These are phyloP conservation scores for Hybos culiciformis DNA, from an alignment of 2,888 invertebrate genomes.

Conservation along the genomic window DNA sequence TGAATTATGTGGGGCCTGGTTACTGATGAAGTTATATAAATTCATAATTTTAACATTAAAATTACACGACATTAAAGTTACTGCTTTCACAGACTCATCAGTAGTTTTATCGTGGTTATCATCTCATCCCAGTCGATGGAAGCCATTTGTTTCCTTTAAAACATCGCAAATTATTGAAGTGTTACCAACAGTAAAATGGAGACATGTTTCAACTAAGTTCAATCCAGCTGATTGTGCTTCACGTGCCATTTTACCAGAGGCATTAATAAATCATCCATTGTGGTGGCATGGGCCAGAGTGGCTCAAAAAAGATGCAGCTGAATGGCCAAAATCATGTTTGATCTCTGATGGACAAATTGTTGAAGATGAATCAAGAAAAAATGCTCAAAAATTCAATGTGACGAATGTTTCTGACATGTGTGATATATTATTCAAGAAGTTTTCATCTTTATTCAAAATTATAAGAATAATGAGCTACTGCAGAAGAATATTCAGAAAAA, in stretches of 20 bases:
- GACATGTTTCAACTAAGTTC: neutral
- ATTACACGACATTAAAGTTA: neutral
- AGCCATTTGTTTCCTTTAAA: neutral
- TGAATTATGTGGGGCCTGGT: neutral
- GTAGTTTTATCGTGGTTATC: neutral
- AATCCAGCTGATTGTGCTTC: neutral
- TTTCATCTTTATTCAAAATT: neutral
- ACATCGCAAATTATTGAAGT: neutral
- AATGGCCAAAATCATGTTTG: neutral
- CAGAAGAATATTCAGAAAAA: no score
- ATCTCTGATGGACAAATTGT: neutral
- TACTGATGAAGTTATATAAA: neutral
- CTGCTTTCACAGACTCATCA: neutral
- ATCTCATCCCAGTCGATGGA: neutral
- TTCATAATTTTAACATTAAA: neutral
- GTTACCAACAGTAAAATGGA: neutral
- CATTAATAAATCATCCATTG: neutral
- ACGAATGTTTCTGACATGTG: neutral
- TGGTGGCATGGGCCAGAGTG: neutral
- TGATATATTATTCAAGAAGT: neutral
- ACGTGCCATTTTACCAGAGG: neutral
- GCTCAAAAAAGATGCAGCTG: neutral
- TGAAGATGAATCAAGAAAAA: neutral
- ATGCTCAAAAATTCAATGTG: neutral
- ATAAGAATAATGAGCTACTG: neutral